These are phyloP conservation scores for Anser cygnoides DNA, from an alignment of 2,113 vertebrate genomes.

Conservation along the genomic window DNA sequence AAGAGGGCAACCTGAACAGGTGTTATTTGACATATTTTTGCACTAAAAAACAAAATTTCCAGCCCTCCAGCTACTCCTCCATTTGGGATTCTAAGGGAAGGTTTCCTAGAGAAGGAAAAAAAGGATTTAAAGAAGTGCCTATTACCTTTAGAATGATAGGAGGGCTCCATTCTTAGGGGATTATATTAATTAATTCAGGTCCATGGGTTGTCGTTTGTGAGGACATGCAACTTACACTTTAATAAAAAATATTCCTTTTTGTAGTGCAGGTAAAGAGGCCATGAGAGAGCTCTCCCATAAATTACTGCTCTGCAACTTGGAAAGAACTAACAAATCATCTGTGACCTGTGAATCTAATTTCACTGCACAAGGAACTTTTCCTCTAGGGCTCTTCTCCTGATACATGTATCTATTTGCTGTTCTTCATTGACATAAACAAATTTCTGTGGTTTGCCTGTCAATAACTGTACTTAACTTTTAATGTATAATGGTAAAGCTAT, in stretches of 20 bases:
- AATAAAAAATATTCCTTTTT: not conserved
- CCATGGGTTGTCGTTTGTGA: not conserved
- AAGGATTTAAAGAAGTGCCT: not conserved
- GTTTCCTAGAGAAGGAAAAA: not conserved
- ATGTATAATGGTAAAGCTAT: not conserved
- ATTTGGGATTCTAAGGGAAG: not conserved
- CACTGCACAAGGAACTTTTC: slow-evolving; percentile 19
- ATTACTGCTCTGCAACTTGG: not conserved
- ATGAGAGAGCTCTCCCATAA: not conserved
- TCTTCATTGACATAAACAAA: slow-evolving; percentile 19
- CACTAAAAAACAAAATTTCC: not conserved
- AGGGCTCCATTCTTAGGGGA: not conserved
- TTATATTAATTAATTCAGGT: not conserved
- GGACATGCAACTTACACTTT: not conserved
- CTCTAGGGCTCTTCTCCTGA: not conserved
- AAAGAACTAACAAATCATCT: slow-evolving; percentile 38
- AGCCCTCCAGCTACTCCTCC: not conserved
- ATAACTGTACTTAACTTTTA: slow-evolving; percentile 27
- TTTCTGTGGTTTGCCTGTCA: slow-evolving; percentile 11
- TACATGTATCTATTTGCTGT: not conserved
- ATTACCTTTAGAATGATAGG: not conserved
- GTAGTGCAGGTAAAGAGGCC: not conserved
- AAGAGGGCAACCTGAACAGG: not conserved
- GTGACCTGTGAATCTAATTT: slow-evolving; percentile 45
- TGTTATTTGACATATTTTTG: not conserved